Base-by-base conservation (phyloP, 2,797 vertebrate species). In the Danionella dracula region DNA sequence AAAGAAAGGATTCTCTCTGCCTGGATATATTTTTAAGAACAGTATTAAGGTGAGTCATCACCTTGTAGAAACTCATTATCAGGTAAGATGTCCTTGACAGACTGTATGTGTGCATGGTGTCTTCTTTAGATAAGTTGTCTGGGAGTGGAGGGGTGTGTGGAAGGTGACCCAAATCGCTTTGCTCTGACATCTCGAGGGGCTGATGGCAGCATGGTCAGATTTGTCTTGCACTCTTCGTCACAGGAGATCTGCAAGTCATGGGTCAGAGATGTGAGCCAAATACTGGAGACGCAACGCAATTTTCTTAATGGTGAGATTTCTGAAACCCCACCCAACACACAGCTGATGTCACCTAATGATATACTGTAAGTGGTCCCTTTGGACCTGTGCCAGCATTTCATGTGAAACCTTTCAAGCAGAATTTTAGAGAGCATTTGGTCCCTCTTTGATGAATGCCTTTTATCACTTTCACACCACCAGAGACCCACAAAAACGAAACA, bases 281-380 rank as follows among this genome's bases (percentile, higher is more conserved):
- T 97, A 76, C 82, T 97, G 82, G 94, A 97, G 72, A 91, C 86
- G 10, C 94, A 97, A 73, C 89, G 93, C 37, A 92, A 95, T 86
- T 97, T 96, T 80, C 92, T 96, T 58, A 97, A 96, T 15, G 94
- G 94, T 96, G 67, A 65, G 76, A 45, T 11, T 8, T 35, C 9
- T 8, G 35, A 12, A 35, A 15, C 8, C 23, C 16, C 29, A 57
- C 5, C 53, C n/a, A 29, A 12, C 11, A 11, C 7, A n/a, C 34
- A 5, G 10, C 9, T 6, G 9, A 17, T 38, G 13, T 51, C 16
- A 15, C 4, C 10, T 29, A n/a, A n/a, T n/a, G n/a, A n/a, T n/a
- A n/a, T n/a, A n/a, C n/a, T n/a, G n/a, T n/a, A n/a, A n/a, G n/a
- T n/a, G n/a, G n/a, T n/a, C n/a, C n/a, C n/a, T n/a, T n/a, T n/a